phyloP scores from a whole-genome alignment of 1,140 invertebrate species.

The Drosophila tropicalis region DNA sequence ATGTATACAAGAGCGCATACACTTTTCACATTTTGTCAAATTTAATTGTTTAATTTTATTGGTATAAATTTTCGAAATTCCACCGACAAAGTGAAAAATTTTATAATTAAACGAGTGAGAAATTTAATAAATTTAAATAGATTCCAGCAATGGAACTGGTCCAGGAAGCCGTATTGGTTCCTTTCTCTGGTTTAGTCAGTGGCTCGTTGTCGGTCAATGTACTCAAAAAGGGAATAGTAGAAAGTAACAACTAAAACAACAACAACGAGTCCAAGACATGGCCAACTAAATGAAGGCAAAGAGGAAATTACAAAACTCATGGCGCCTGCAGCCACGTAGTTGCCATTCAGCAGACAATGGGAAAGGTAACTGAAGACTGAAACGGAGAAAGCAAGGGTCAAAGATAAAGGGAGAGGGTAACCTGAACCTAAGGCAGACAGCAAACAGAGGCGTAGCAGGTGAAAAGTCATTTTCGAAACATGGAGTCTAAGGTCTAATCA shows the following conservation, averaged over 20 bases:
- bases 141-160: neutral
- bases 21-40: slow-evolving; percentile 56
- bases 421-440: slow-evolving; percentile 31
- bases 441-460: slow-evolving; percentile 40
- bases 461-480: too few species aligned
- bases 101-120: slow-evolving; percentile 3
- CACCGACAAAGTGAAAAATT: neutral
- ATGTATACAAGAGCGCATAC: neutral
- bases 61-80: slow-evolving; percentile 41
- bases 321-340: slow-evolving; percentile 67
- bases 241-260: slow-evolving; percentile 14
- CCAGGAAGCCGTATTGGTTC: neutral
- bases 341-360: slow-evolving; percentile 61
- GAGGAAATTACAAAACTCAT: slow-evolving; percentile 67
- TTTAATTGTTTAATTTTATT: slow-evolving; percentile 65
- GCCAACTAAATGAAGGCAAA: slow-evolving; percentile 21
- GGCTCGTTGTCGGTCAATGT: slow-evolving; percentile 63
- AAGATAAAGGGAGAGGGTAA: slow-evolving; percentile 4
- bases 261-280: slow-evolving; percentile 32
- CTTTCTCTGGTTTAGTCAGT: slow-evolving; percentile 45
- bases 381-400: slow-evolving; percentile 4
- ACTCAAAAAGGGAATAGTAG: slow-evolving; percentile 33
- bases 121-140: slow-evolving; percentile 28
- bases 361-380: slow-evolving; percentile 15
- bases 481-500: too few species aligned